Evolutionary conservation across 2,888 invertebrate species (phyloP), one percentile per base, ranked within the genome.

Genomic region (Papilio gigon): DNA sequence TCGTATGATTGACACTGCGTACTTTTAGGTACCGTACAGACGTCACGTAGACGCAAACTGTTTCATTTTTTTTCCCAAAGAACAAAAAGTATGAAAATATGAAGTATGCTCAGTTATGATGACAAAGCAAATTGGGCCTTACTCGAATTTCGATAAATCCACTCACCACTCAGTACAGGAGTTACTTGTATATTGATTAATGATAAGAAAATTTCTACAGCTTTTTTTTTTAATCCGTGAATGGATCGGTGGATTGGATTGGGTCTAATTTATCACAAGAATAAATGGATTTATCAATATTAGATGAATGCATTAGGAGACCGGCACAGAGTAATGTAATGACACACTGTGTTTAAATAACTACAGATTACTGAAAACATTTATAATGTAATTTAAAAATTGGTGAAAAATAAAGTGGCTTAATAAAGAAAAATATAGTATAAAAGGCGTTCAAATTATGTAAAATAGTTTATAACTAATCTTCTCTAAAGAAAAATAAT

Each of bases 121-220:
- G 76, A 77, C 74, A 73, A 70, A 71, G 72, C 70, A 75, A 73
- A 77, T 75, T 71, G 67, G 70, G 62, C 68, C 73, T 70, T 71
- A 72, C 70, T 71, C 65, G 70, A 76, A 73, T 76, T 71, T 74
- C 72, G 71, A 61, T 65, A 68, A 68, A 73, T 75, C 73, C 72
- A 73, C 74, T 75, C 72, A 76, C 72, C 75, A 77, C 75, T 75
- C 72, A 68, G 73, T 37, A 59, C 66, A 63, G 4, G 30, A 30
- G n/a, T n/a, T 53, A 50, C 42, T 20, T 58, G 35, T 37, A 37
- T 25, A 58, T 17, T 68, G 68, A 68, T 68, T 58, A 59, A 68
- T 68, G 58, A 59, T 50, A 47, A 70, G 68, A 66, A 72, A 72
- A 71, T 65, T 73, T 20, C 65, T 25, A 44, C 17, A 5, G 63